Evolutionary conservation across 2,888 invertebrate species (phyloP), one percentile per base, ranked within the genome.

Genomic region (Pseudococcus longispinus): DNA sequence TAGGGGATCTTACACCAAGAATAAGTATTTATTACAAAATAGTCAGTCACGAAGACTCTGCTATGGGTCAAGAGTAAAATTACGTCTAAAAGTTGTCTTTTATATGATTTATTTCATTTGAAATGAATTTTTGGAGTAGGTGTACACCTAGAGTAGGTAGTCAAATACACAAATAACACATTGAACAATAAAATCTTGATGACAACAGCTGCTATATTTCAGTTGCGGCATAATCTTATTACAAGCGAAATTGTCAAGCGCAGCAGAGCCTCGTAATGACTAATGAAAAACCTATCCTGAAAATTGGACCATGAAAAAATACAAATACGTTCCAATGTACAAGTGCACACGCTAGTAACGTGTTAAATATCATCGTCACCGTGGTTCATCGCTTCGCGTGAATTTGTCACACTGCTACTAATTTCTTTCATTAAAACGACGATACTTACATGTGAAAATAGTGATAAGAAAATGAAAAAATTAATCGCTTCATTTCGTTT

Each of bases 281-380:
- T 70, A 70, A 70, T 70, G 70, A 29, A 70, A 70, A 70, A 29
- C 46, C 15, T 46, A 29, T 70, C 9, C 23, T 23, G 60, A 60
- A 60, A 60, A 60, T 60, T 60, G 20, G 60, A 70, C 70, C 70
- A 70, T 70, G 37, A 32, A 70, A 70, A 70, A 70, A 15, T 70
- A 70, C 15, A 29, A 46, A 46, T 46, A 46, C 46, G 46, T 15
- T 46, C 29, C 15, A 70, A 11, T 70, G 60, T 60, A 29, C 70
- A 32, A 70, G 70, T 32, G 70, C 70, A 70, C 29, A 70, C 70
- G 70, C 13, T 15, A 29, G 15, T 70, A 18, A 70, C 23, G 70
- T 26, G 70, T 70, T 32, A 18, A 70, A 70, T 29, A 29, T 70
- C 70, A 70, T 23, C 70, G 70, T 70, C 70, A 70, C 23, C 15